phyloP scores from a whole-genome alignment of 2,797 vertebrate genomes.

The Lacerta bilineata region DNA sequence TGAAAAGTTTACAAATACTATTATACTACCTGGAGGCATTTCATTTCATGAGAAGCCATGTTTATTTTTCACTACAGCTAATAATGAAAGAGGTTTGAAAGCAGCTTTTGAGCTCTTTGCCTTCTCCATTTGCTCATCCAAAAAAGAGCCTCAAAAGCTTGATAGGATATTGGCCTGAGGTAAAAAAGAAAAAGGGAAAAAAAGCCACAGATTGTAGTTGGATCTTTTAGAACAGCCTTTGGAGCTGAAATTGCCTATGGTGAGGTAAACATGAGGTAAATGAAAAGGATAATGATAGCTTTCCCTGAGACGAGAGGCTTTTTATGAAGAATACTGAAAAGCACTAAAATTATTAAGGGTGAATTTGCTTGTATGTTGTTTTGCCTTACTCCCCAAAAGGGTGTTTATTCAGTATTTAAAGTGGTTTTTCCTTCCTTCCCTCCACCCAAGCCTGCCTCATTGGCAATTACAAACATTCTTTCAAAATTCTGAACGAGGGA shows the following conservation, averaged over 20 bases:
- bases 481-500: background rate
- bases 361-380: constrained; percentile 7
- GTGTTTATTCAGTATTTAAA: background rate
- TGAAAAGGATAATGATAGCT: constrained; percentile 45
- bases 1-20: background rate
- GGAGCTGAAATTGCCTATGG: constrained; percentile 38
- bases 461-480: background rate
- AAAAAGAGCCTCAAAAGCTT: constrained; percentile 1
- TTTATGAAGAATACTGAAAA: constrained; percentile 28
- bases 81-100: background rate
- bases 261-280: constrained; percentile 58
- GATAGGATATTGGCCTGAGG: constrained; percentile 8
- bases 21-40: constrained; percentile 5
- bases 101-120: constrained; percentile 1
- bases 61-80: background rate
- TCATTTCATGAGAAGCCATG: background rate
- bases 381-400: background rate
- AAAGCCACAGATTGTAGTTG: constrained; percentile 14
- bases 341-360: background rate
- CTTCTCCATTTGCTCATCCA: background rate
- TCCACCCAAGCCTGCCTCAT: background rate
- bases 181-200: constrained; percentile 4
- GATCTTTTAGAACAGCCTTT: constrained; percentile 24
- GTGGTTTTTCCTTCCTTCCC: background rate
- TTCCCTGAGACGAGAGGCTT: constrained; percentile 4